Conservation (phyloP, 2,888 invertebrate genomes). For the Nycteola revayana region DNA sequence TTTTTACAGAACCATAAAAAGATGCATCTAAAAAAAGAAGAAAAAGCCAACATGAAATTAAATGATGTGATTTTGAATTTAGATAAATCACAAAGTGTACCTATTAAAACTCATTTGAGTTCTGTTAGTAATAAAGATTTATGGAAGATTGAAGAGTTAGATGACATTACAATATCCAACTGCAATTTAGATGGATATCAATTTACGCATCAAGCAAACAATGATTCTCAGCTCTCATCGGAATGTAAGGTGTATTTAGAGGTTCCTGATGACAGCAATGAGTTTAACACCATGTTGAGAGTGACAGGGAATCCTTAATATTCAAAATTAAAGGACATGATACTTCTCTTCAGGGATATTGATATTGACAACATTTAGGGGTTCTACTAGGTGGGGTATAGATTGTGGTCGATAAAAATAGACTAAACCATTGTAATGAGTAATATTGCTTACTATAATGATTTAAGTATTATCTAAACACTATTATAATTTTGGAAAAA, state of each 20-base stretch:
- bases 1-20: slow-evolving; percentile 53
- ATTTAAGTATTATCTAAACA: no score
- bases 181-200: slow-evolving; percentile 14
- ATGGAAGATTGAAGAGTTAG: slow-evolving; percentile 18
- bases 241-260: slow-evolving; percentile 35
- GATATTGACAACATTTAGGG: no score
- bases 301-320: neutral
- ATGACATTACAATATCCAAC: slow-evolving; percentile 7
- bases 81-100: neutral
- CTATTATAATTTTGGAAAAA: no score
- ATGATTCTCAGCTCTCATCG: slow-evolving; percentile 6
- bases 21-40: slow-evolving; percentile 25
- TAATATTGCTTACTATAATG: no score
- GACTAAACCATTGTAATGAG: no score
- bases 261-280: slow-evolving; percentile 30
- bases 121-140: slow-evolving; percentile 3
- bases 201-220: slow-evolving; percentile 10
- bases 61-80: slow-evolving; percentile 1
- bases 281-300: slow-evolving; percentile 24
- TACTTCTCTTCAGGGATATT: no score
- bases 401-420: no score
- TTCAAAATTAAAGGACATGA: no score
- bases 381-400: no score
- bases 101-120: slow-evolving; percentile 3
- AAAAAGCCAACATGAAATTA: slow-evolving; percentile 2